These are phyloP conservation scores for Syrmaticus mikado DNA, from an alignment of 2,113 vertebrate species.

Conservation along the genomic window DNA sequence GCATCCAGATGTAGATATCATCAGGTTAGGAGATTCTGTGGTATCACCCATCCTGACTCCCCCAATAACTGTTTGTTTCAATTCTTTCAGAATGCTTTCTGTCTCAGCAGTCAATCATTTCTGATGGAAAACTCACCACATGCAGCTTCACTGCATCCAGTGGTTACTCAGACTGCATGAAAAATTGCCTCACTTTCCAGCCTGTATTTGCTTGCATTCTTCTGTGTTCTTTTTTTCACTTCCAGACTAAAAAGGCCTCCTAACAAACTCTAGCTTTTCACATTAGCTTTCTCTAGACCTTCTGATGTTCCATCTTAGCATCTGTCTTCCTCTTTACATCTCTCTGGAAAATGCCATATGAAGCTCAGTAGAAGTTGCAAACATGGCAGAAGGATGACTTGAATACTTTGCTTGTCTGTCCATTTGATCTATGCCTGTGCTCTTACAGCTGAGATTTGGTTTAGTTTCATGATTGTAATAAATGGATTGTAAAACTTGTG, in stretches of 20 bases:
- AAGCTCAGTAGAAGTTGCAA: not conserved
- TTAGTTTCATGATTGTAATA: not conserved
- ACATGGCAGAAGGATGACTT: not conserved
- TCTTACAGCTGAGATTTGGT: not conserved
- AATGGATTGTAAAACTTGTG: not conserved
- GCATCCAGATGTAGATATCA: not conserved
- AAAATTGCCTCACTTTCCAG: not conserved
- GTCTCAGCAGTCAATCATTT: not conserved
- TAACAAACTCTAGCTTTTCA: not conserved
- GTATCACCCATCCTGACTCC: accelerated
- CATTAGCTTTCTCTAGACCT: not conserved
- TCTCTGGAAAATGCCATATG: not conserved
- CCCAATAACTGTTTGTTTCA: accelerated
- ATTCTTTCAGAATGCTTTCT: not conserved
- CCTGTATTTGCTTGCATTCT: not conserved
- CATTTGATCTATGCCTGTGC: not conserved
- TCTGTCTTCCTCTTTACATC: not conserved
- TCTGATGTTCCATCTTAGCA: not conserved
- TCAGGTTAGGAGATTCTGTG: not conserved
- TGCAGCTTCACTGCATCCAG: not conserved
- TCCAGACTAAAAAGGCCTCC: not conserved
- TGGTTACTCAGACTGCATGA: accelerated
- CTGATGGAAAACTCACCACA: accelerated
- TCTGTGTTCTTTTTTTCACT: not conserved
- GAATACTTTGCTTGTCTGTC: not conserved